Evolutionary conservation across 2,888 invertebrate genomes (phyloP).

Genomic region (Melikaiella ostensackeni): DNA sequence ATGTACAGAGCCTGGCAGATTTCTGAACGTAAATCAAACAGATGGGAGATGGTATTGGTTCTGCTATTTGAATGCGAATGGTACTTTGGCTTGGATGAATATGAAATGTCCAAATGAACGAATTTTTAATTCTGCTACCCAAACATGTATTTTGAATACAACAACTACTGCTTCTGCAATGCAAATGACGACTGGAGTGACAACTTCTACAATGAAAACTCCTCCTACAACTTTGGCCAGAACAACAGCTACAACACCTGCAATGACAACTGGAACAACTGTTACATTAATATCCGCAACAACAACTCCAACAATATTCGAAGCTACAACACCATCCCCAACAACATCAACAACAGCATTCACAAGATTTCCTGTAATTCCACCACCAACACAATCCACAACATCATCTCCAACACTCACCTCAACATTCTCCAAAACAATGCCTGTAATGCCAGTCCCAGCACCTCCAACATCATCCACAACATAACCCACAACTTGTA

Average conservation of each 20-base stretch:
- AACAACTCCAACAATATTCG: too few relatives aligned
- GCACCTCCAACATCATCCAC: background rate
- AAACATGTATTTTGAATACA: background rate
- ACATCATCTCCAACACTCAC: background rate
- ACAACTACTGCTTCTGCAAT: background rate
- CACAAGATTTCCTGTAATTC: too few relatives aligned
- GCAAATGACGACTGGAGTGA: background rate
- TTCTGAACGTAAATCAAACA: background rate
- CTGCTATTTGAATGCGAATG: background rate
- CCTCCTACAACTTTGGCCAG: conserved; percentile 2
- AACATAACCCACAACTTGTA: background rate
- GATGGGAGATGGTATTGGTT: conserved; percentile 15
- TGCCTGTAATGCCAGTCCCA: too few relatives aligned
- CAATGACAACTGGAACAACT: background rate
- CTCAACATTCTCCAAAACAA: too few relatives aligned
- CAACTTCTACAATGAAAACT: background rate
- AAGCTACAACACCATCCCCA: background rate
- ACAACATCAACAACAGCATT: background rate
- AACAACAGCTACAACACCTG: background rate
- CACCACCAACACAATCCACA: background rate
- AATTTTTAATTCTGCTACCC: background rate
- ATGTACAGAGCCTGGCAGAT: background rate
- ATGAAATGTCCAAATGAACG: conserved; percentile 14
- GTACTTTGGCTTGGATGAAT: background rate
- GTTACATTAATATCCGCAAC: too few relatives aligned